Evolutionary conservation across 2,113 vertebrate genomes (phyloP).

Genomic region (Sander lucioperca): DNA sequence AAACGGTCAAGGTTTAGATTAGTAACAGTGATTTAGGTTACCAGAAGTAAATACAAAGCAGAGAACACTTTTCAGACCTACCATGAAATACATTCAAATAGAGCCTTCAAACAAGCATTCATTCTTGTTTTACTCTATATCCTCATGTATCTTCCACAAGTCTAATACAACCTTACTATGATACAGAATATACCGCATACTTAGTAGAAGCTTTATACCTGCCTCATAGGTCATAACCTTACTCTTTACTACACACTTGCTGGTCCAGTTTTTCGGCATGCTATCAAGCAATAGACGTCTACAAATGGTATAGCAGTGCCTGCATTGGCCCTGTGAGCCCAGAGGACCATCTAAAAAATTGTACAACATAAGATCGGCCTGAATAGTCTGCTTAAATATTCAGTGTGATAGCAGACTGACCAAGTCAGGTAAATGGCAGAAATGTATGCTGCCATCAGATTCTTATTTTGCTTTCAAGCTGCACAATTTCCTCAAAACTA

Average conservation of each 20-base stretch:
- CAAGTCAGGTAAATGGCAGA: not conserved
- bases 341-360: conserved; percentile 7
- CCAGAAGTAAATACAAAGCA: not conserved
- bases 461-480: not conserved
- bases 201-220: too few species aligned
- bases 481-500: not conserved
- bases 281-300: conserved; percentile 9
- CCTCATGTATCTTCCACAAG: not conserved
- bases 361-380: not conserved
- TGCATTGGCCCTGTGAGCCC: conserved; percentile 44
- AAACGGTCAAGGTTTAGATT: conserved; percentile 1
- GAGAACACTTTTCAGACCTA: too few species aligned
- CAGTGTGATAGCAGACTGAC: not conserved
- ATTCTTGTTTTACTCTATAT: not conserved
- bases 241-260: not conserved
- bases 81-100: not conserved
- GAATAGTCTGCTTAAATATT: conserved; percentile 4
- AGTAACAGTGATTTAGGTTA: not conserved
- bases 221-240: too few species aligned
- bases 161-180: not conserved
- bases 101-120: not conserved
- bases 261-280: not conserved
- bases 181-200: too few species aligned
- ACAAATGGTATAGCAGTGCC: conserved; percentile 1
- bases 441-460: conserved; percentile 12